These are phyloP conservation scores for Enteromius trimaculatus DNA, from an alignment of 2,797 vertebrate genomes.

Conservation along the genomic window DNA sequence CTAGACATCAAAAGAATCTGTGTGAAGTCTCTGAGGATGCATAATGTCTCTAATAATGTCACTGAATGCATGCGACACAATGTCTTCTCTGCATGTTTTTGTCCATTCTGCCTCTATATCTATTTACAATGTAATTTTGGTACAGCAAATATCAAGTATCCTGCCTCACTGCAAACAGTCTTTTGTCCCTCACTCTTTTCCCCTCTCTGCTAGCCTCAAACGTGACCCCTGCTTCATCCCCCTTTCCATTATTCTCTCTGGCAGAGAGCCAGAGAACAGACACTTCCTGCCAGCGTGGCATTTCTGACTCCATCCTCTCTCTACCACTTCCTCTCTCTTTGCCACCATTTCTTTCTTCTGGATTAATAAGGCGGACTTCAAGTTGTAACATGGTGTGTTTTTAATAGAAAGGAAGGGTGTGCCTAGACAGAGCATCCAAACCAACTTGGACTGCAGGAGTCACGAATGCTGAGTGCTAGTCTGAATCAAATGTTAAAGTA, in stretches of 20 bases:
- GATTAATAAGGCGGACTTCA: background rate
- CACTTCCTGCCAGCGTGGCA: constrained; percentile 82
- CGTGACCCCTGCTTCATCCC: constrained; percentile 23
- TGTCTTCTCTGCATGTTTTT: background rate
- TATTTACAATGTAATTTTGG: background rate
- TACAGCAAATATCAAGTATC: background rate
- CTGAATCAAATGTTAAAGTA: background rate
- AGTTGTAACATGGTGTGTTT: background rate
- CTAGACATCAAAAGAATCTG: constrained; percentile 57
- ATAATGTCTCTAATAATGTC: background rate
- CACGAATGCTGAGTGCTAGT: background rate
- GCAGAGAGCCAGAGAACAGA: constrained; percentile 69
- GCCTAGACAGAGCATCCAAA: background rate
- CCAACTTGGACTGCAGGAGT: background rate
- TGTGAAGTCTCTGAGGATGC: constrained; percentile 42
- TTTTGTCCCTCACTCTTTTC: background rate
- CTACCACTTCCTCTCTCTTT: constrained; percentile 46
- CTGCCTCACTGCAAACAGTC: background rate
- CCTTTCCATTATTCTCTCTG: constrained; percentile 57
- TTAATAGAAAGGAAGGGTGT: background rate
- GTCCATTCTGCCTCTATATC: background rate
- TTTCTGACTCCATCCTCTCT: constrained; percentile 71
- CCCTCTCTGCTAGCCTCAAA: background rate
- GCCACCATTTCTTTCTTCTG: constrained; percentile 22
- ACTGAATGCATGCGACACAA: background rate